These are phyloP conservation scores for Allygus modestus DNA, from an alignment of 2,888 invertebrate genomes.

Conservation along the genomic window DNA sequence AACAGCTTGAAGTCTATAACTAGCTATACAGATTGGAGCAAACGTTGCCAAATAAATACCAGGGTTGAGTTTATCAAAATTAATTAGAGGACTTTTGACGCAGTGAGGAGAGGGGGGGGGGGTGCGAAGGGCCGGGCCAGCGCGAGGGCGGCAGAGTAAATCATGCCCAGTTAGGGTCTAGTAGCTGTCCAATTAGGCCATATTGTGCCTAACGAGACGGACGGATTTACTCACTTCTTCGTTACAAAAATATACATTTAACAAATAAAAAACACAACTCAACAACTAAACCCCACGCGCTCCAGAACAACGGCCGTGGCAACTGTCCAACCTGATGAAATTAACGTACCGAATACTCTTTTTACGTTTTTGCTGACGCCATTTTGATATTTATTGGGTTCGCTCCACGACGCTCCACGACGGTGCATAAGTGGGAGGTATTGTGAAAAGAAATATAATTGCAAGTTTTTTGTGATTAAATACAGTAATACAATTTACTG, in stretches of 20 bases:
- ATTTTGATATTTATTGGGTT: slow-evolving; percentile 7
- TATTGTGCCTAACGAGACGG: slow-evolving; percentile 60
- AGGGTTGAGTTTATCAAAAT: slow-evolving; percentile 11
- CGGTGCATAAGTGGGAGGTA: too few relatives aligned
- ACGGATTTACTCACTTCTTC: slow-evolving; percentile 56
- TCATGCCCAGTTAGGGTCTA: slow-evolving; percentile 52
- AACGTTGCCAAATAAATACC: background rate
- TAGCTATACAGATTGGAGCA: too few relatives aligned
- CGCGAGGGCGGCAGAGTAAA: slow-evolving; percentile 33
- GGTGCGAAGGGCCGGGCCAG: slow-evolving; percentile 45
- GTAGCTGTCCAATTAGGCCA: slow-evolving; percentile 61
- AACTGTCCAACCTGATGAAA: background rate
- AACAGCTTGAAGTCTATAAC: too few relatives aligned
- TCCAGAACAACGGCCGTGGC: slow-evolving; percentile 23
- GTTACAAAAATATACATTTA: slow-evolving; percentile 46
- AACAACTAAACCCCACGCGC: slow-evolving; percentile 31
- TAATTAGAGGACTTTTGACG: background rate
- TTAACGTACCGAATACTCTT: background rate
- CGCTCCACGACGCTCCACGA: too few relatives aligned
- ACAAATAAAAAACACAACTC: slow-evolving; percentile 52
- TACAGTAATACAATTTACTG: too few relatives aligned
- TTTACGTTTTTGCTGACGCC: slow-evolving; percentile 16
- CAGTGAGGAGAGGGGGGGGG: background rate
- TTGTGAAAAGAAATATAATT: too few relatives aligned
- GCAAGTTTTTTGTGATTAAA: too few relatives aligned